Conservation (phyloP, 1,140 invertebrate species). For the Drosophila sechellia region DNA sequence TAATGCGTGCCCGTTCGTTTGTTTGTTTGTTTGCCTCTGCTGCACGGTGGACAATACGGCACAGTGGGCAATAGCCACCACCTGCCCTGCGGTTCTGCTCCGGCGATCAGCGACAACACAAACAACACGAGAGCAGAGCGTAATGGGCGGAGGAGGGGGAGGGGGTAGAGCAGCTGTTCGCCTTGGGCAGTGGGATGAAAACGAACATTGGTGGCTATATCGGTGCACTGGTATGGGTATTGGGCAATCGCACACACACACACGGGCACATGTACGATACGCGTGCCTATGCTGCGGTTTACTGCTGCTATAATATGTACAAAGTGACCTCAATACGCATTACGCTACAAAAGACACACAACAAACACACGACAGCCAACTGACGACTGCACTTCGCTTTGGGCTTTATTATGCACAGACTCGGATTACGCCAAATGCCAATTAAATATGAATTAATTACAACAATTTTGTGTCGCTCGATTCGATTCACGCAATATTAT, state of each 20-base stretch:
- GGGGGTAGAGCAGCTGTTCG: constrained; percentile 56
- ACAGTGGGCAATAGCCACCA: constrained; percentile 57
- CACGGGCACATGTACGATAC: constrained; percentile 21
- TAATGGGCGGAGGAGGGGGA: neutral
- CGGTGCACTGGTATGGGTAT: constrained; percentile 38
- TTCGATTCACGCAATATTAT: constrained; percentile 54
- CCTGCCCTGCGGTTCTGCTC: constrained; percentile 77
- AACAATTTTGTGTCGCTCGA: constrained; percentile 70
- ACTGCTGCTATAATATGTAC: constrained; percentile 52
- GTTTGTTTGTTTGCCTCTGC: constrained; percentile 9
- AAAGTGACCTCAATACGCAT: constrained; percentile 66
- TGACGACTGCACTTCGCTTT: constrained; percentile 42
- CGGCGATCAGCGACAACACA: constrained; percentile 64
- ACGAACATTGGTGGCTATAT: constrained; percentile 53
- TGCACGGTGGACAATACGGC: neutral
- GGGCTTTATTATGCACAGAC: constrained; percentile 59
- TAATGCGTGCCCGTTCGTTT: constrained; percentile 62
- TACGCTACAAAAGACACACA: constrained; percentile 28
- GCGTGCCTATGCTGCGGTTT: constrained; percentile 56
- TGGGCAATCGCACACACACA: constrained; percentile 41
- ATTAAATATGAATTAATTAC: constrained; percentile 78
- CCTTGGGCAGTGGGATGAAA: constrained; percentile 66
- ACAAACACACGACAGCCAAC: constrained; percentile 12
- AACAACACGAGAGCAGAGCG: constrained; percentile 15
- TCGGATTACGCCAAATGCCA: constrained; percentile 51